Conservation (phyloP, 2,113 vertebrate genomes). For the Polypterus bichir region DNA sequence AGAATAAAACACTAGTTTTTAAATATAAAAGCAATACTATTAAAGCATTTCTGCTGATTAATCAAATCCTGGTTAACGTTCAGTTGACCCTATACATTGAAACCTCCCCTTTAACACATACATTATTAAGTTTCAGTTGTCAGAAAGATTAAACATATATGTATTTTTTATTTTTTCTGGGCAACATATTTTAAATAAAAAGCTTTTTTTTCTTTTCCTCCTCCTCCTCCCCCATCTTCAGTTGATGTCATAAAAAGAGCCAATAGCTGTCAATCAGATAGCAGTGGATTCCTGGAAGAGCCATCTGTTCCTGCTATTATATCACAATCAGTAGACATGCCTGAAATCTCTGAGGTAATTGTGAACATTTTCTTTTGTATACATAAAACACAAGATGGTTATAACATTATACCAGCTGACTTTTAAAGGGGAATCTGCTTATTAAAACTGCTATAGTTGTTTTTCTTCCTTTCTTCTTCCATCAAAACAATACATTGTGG, state of each 20-base stretch:
- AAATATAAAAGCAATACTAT: too few species aligned
- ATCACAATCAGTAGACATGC: constrained; percentile 27
- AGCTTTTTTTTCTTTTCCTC: too few species aligned
- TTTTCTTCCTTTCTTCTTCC: neutral
- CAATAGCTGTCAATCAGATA: constrained; percentile 67
- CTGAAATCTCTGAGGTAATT: constrained; percentile 22
- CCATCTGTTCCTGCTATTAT: constrained; percentile 28
- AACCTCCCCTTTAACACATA: too few species aligned
- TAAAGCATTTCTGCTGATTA: too few species aligned
- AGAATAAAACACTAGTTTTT: too few species aligned
- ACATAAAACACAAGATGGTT: neutral
- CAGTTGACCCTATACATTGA: too few species aligned
- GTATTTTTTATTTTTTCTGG: too few species aligned
- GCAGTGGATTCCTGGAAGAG: constrained; percentile 65
- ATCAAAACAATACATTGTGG: neutral
- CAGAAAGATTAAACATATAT: too few species aligned
- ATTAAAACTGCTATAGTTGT: neutral
- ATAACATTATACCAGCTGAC: neutral
- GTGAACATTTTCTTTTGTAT: neutral
- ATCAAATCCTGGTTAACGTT: too few species aligned
- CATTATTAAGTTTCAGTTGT: too few species aligned
- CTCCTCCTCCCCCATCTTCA: too few species aligned
- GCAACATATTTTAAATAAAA: too few species aligned
- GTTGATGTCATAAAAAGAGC: constrained; percentile 37
- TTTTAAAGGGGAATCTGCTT: neutral